phyloP scores from a whole-genome alignment of 2,888 invertebrate genomes.

The Calliopum simillimum region DNA sequence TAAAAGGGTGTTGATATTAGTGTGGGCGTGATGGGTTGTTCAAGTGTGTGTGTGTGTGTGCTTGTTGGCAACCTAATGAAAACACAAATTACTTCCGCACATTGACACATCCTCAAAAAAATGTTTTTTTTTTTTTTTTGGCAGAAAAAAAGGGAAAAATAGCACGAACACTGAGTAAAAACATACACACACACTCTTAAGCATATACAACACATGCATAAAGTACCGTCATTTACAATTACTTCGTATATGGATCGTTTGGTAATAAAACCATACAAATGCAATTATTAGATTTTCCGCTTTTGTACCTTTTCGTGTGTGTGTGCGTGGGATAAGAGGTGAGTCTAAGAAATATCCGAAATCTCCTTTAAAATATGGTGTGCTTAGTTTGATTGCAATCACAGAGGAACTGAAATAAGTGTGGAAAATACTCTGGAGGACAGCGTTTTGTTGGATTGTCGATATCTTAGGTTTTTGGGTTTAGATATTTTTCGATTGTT shows the following conservation, averaged over 20 bases:
- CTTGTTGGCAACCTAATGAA: slow-evolving; percentile 60
- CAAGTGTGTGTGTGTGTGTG: background rate
- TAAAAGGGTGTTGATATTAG: background rate
- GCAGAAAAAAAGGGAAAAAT: background rate
- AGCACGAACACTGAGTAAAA: background rate
- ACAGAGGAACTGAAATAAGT: too few relatives aligned
- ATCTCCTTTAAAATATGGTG: too few relatives aligned
- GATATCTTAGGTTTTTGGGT: too few relatives aligned
- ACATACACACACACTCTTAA: background rate
- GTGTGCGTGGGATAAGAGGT: background rate
- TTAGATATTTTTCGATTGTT: too few relatives aligned
- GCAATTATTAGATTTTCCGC: slow-evolving; percentile 55
- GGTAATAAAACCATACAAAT: slow-evolving; percentile 54
- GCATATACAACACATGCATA: background rate
- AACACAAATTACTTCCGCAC: slow-evolving; percentile 64
- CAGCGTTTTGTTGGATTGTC: too few relatives aligned
- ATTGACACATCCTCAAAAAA: slow-evolving; percentile 58
- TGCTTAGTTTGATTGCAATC: too few relatives aligned
- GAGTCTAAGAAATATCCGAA: too few relatives aligned
- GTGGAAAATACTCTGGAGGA: too few relatives aligned
- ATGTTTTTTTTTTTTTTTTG: background rate
- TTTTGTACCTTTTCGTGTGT: slow-evolving; percentile 35
- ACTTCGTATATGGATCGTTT: slow-evolving; percentile 37
- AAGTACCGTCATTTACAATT: slow-evolving; percentile 40
- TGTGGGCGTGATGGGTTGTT: background rate